Percentiles rank a stretch among this genome's conserved stretches.
These are phyloP conservation scores for Campoletis sonorensis DNA, from an alignment of 1,140 invertebrate genomes.

Conservation along the genomic window DNA sequence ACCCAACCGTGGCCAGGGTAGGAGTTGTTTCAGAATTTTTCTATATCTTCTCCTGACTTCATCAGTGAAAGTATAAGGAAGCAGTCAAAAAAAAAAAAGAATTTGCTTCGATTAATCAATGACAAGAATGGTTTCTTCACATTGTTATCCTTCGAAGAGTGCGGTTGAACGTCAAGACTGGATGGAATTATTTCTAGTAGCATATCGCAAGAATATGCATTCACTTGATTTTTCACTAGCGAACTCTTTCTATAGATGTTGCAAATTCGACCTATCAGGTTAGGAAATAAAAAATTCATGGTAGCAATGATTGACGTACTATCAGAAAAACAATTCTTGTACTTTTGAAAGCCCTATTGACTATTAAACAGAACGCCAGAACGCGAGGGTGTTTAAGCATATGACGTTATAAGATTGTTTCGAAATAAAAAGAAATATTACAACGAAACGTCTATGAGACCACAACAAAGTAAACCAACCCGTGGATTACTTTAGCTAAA, in stretches of 20 bases:
- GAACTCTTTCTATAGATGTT: neutral
- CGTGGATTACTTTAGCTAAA: too few species aligned
- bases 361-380: too few species aligned
- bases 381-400: too few species aligned
- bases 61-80: neutral
- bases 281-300: too few species aligned
- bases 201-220: neutral
- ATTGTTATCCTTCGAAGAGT: neutral
- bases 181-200: neutral
- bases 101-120: constrained; percentile 35
- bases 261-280: neutral
- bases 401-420: too few species aligned
- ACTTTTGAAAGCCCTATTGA: too few species aligned
- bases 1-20: neutral
- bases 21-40: neutral
- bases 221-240: neutral
- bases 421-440: too few species aligned
- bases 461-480: too few species aligned
- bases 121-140: neutral
- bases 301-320: neutral
- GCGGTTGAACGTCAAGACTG: constrained; percentile 20
- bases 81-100: constrained; percentile 20
- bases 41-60: neutral
- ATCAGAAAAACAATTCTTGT: neutral
- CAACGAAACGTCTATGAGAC: too few species aligned